A percentile compares a stretch with the other conserved stretches of the same genome.
Evolutionary conservation across 2,888 invertebrate species (phyloP).

Genomic region (Diaprepes abbreviatus): DNA sequence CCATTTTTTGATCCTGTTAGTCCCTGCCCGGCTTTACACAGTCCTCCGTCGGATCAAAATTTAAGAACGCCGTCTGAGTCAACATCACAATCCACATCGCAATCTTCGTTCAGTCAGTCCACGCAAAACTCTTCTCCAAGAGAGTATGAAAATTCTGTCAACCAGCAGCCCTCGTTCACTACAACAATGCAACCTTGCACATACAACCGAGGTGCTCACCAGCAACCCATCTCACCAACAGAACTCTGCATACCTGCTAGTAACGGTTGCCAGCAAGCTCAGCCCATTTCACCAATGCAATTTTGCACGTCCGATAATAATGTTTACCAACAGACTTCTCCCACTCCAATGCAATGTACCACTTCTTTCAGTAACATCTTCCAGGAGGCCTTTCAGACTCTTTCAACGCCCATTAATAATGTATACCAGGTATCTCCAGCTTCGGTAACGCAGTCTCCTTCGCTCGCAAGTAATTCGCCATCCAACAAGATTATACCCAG

Average conservation of each 20-base stretch:
- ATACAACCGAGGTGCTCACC: background rate
- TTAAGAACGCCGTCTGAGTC: background rate
- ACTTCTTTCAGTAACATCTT: too few species aligned
- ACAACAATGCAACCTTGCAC: too few species aligned
- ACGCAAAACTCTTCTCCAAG: background rate
- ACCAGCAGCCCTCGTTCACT: background rate
- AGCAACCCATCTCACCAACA: background rate
- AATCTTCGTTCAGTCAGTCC: background rate
- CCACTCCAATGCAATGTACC: too few species aligned
- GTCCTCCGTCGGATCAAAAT: slow-evolving; percentile 17
- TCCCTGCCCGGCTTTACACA: slow-evolving; percentile 9
- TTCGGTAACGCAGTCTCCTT: background rate
- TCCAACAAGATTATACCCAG: background rate
- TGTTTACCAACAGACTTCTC: too few species aligned
- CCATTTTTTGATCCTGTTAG: slow-evolving; percentile 23
- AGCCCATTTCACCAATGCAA: too few species aligned
- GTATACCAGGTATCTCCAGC: too few species aligned
- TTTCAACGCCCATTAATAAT: too few species aligned
- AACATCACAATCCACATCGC: background rate
- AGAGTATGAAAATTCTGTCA: background rate
- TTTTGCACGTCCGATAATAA: too few species aligned
- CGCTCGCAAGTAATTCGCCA: background rate
- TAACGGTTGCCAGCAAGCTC: too few species aligned
- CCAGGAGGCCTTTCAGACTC: too few species aligned
- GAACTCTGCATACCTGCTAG: too few species aligned